These are phyloP conservation scores for Autographa gamma DNA, from an alignment of 2,888 invertebrate genomes.

Conservation along the genomic window DNA sequence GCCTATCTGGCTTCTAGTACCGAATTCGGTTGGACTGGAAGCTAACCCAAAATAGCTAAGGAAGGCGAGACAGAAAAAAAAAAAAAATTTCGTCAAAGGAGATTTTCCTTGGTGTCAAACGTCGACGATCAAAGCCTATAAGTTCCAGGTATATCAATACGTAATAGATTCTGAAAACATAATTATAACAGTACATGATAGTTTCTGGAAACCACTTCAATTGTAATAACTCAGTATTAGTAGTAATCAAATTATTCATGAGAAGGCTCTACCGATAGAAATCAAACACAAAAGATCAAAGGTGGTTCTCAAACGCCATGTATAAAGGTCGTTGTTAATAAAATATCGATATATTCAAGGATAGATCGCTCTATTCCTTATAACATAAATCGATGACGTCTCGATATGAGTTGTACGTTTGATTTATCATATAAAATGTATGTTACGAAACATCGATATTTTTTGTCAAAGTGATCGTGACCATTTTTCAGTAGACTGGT, in stretches of 20 bases:
- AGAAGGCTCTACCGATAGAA: neutral
- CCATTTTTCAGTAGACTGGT: too few species aligned
- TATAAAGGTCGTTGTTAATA: neutral
- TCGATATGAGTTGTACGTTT: neutral
- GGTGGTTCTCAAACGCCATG: slow-evolving; percentile 8
- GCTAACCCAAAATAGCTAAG: too few species aligned
- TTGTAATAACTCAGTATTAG: neutral
- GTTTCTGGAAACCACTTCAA: slow-evolving; percentile 1
- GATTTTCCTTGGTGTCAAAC: neutral
- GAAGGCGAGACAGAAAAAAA: neutral
- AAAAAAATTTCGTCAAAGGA: neutral
- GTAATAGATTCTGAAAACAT: neutral
- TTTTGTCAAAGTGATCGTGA: too few species aligned
- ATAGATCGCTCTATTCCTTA: neutral
- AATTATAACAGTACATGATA: neutral
- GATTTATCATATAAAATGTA: neutral
- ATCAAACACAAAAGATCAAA: slow-evolving; percentile 14
- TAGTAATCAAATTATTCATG: slow-evolving; percentile 15
- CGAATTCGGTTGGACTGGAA: too few species aligned
- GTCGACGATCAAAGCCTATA: neutral
- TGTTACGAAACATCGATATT: neutral
- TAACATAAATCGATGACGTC: neutral
- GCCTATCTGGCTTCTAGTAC: too few species aligned
- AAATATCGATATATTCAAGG: slow-evolving; percentile 1
- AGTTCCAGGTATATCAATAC: neutral